A percentile compares a stretch with the other conserved stretches of the same genome.
Conservation (phyloP, 1,140 invertebrate species). For the Diuraphis noxia region DNA sequence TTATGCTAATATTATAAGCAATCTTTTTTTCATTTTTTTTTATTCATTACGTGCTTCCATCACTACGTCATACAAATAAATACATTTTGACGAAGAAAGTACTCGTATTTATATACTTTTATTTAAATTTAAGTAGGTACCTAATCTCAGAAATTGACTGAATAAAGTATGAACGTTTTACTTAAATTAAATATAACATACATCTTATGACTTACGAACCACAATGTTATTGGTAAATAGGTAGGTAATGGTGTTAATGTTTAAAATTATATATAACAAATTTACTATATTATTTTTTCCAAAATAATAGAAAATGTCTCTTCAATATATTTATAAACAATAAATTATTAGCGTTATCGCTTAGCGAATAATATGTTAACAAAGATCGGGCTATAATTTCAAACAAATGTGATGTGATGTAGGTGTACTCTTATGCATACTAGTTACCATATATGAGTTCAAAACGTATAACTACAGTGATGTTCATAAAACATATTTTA, state of each 20-base stretch:
- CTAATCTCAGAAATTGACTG: neutral
- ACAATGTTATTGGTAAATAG: neutral
- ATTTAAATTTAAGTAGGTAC: neutral
- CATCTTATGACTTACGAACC: neutral
- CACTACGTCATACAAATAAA: neutral
- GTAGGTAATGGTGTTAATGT: neutral
- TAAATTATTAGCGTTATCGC: neutral
- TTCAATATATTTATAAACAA: neutral
- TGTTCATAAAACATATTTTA: neutral
- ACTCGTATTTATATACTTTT: too few species aligned
- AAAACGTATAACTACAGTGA: neutral
- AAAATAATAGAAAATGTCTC: neutral
- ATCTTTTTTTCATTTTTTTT: slow-evolving; percentile 6
- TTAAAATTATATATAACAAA: neutral
- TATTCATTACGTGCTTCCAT: neutral
- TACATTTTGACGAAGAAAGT: neutral
- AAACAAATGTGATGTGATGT: neutral
- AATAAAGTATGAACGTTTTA: neutral
- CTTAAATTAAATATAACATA: neutral
- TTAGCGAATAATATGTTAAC: neutral
- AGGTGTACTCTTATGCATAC: too few species aligned
- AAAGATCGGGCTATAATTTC: neutral
- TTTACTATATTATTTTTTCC: neutral
- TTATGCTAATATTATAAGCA: neutral
- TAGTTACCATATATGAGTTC: neutral